Percentiles rank a stretch among this genome's conserved stretches.
Evolutionary conservation across 1,140 invertebrate species (phyloP).

Genomic region (Berghia stephanieae): DNA sequence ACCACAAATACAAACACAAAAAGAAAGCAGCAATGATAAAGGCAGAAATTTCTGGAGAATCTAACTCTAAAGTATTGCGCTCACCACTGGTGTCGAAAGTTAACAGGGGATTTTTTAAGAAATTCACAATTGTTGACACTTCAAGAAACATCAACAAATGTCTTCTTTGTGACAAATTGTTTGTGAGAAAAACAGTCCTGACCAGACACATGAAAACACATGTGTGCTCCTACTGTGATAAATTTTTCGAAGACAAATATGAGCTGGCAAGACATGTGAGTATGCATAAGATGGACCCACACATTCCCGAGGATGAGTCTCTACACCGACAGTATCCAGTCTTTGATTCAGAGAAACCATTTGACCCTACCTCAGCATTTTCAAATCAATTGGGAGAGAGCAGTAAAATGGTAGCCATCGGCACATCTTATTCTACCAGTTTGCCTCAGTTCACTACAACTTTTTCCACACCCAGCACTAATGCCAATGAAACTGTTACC

Average conservation of each 20-base stretch:
- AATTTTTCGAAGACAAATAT: constrained; percentile 31
- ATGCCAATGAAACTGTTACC: constrained; percentile 12
- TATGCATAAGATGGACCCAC: constrained; percentile 15
- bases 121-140: constrained; percentile 16
- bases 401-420: background rate
- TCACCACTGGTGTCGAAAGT: constrained; percentile 24
- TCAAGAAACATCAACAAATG: constrained; percentile 21
- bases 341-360: constrained; percentile 10
- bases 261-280: constrained; percentile 18
- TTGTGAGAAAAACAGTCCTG: constrained; percentile 23
- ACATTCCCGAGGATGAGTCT: too few relatives aligned
- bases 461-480: constrained; percentile 3
- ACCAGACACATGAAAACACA: constrained; percentile 28
- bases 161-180: constrained; percentile 20
- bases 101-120: constrained; percentile 26
- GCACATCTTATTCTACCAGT: constrained; percentile 4
- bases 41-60: constrained; percentile 20
- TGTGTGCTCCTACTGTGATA: constrained; percentile 25
- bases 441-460: background rate
- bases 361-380: background rate
- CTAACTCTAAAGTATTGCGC: constrained; percentile 5
- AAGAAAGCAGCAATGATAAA: constrained; percentile 22
- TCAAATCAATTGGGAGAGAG: background rate
- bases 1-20: constrained; percentile 25
- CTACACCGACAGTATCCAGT: too few relatives aligned